phyloP scores from a whole-genome alignment of 2,113 vertebrate genomes.

The Chroicocephalus ridibundus region DNA sequence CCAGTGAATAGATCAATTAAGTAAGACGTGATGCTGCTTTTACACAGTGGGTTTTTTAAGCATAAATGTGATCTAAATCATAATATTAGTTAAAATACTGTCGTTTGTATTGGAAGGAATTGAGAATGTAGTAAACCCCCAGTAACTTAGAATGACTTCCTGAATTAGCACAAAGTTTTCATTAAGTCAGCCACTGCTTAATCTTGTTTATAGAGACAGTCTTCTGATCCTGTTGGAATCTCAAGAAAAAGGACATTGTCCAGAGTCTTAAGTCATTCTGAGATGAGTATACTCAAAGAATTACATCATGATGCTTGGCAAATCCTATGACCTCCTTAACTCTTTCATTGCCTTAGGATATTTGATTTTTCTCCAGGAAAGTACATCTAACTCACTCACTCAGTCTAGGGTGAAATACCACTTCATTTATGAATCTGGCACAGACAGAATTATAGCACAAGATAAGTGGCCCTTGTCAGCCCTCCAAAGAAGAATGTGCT shows the following conservation, averaged over 20 bases:
- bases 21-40: neutral
- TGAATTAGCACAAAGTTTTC: constrained; percentile 6
- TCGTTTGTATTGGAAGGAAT: neutral
- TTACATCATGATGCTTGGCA: neutral
- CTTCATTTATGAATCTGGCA: constrained; percentile 13
- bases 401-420: neutral
- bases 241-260: neutral
- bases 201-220: neutral
- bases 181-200: neutral
- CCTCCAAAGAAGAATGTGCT: constrained; percentile 15
- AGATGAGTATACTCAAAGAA: neutral
- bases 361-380: constrained; percentile 1
- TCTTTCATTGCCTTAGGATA: neutral
- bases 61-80: neutral
- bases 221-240: neutral
- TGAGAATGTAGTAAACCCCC: neutral
- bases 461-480: neutral
- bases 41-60: neutral
- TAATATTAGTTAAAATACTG: neutral
- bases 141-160: neutral
- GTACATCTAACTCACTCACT: neutral
- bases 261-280: neutral
- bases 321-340: constrained; percentile 26
- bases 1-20: neutral
- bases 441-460: neutral